Percentiles rank a stretch among this genome's conserved stretches.
phyloP scores from a whole-genome alignment of 1,140 invertebrate species.

The Musca domestica region DNA sequence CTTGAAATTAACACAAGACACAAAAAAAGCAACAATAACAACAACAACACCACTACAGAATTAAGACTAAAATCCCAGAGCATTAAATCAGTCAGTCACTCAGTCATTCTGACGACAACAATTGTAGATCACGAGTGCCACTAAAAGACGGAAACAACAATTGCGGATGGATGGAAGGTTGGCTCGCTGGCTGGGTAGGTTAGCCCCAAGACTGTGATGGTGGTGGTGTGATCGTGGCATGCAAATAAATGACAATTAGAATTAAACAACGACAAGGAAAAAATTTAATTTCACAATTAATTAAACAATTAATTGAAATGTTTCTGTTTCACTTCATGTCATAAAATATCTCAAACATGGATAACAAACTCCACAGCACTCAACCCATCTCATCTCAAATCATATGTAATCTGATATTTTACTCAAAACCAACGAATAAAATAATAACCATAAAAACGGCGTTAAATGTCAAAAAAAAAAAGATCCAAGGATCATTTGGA shows the following conservation, averaged over 20 bases:
- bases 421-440: neutral
- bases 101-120: constrained; percentile 25
- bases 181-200: neutral
- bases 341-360: constrained; percentile 3
- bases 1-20: constrained; percentile 16
- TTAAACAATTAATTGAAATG: constrained; percentile 18
- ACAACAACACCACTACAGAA: neutral
- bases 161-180: neutral
- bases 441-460: constrained; percentile 33
- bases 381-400: too few species aligned
- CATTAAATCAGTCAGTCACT: constrained; percentile 35
- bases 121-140: constrained; percentile 15
- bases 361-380: neutral
- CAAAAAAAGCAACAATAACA: neutral
- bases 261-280: neutral
- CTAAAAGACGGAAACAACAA: neutral
- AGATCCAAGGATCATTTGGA: too few species aligned
- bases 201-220: neutral
- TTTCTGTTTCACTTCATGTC: constrained; percentile 27
- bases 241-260: constrained; percentile 8
- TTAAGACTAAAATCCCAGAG: too few species aligned
- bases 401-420: too few species aligned
- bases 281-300: constrained; percentile 22
- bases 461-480: neutral
- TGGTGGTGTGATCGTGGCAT: too few species aligned